Conservation (phyloP, 2,113 vertebrate species). For the Tyrannus savana region DNA sequence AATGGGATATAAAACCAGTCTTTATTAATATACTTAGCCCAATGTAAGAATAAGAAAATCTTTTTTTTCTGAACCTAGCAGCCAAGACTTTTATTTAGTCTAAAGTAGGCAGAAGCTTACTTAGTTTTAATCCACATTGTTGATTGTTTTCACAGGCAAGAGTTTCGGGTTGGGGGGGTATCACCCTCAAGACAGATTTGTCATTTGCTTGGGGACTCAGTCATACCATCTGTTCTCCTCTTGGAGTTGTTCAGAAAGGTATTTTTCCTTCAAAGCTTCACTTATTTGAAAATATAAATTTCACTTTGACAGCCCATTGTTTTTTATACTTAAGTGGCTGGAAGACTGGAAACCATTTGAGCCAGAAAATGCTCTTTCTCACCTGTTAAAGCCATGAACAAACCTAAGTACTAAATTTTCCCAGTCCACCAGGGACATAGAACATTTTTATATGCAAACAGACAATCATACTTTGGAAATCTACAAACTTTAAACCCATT, state of each 20-base stretch:
- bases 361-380: neutral
- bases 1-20: neutral
- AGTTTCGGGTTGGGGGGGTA: fast-evolving
- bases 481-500: neutral
- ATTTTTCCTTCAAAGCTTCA: neutral
- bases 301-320: neutral
- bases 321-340: neutral
- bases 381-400: neutral
- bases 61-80: neutral
- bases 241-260: neutral
- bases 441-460: neutral
- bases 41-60: neutral
- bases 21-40: neutral
- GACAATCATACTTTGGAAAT: neutral
- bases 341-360: neutral
- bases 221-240: neutral
- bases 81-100: neutral
- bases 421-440: neutral
- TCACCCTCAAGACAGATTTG: neutral
- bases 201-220: neutral
- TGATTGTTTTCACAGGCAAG: neutral
- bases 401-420: neutral
- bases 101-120: neutral
- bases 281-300: neutral
- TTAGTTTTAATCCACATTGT: neutral